Base-by-base conservation (phyloP, 2,797 vertebrate species). In the Ataeniobius toweri region DNA sequence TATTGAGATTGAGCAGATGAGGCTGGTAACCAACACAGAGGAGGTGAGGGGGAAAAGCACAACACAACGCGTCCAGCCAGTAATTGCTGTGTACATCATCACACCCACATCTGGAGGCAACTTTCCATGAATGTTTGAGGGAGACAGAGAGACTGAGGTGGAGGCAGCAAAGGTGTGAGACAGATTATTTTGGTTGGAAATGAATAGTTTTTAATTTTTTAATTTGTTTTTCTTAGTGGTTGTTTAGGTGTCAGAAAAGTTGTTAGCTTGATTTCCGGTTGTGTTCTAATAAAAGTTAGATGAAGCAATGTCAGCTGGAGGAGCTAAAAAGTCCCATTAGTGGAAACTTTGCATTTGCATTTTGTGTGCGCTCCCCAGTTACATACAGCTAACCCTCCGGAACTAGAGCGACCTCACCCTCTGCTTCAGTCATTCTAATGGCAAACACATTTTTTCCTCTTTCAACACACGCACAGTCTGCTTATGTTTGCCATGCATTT, bases 341-440 rank as follows among this genome's bases (percentile, higher is more conserved):
- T 71, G 78, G 39, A 72, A 73, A 77, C 41, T 26, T 48, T 24
- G 61, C 59, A 63, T 79, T 22, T 85, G 65, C 70, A 28, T 50
- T 67, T 18, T 53, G 1, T 51, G 9, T 67, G 0, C 14, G 67
- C 6, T 13, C 56, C 72, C 55, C 31, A 74, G 51, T 75, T 74
- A 72, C 78, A 68, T 65, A 36, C 36, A 75, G 53, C 74, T 83
- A 80, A 79, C 77, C 89, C 86, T 91, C 82, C 75, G 84, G 70
- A 87, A 79, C 83, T 73, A 86, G 70, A 86, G 76, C 77, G 85
- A 91, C 90, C 84, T 90, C 86, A 48, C 88, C 90, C 87, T 83
- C 89, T 73, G 86, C 83, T 91, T 92, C 86, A 91, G 87, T 92
- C 83, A 89, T 88, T 88, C 89, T 94, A 94, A 94, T 93, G 80